These are phyloP conservation scores for Junonia oenone DNA, from an alignment of 2,888 invertebrate genomes.

Conservation along the genomic window DNA sequence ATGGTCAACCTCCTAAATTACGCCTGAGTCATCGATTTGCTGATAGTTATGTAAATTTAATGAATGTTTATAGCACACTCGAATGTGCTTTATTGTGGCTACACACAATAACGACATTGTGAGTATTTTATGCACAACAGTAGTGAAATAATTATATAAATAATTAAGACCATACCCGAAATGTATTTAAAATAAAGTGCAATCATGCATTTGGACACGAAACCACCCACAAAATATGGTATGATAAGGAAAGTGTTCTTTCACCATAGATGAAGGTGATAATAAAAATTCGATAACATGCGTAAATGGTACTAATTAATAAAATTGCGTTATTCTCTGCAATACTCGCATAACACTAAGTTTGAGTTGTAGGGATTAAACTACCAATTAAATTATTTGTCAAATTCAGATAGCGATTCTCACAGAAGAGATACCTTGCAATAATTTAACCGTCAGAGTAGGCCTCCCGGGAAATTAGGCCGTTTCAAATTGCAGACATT, in stretches of 20 bases:
- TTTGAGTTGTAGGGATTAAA: not conserved
- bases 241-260: conserved; percentile 9
- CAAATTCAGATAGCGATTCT: conserved; percentile 12
- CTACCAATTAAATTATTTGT: not conserved
- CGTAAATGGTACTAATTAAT: not conserved
- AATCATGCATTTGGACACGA: conserved; percentile 18
- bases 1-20: not conserved
- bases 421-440: conserved; percentile 12
- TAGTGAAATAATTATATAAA: not conserved
- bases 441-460: conserved; percentile 12
- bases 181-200: conserved; percentile 7
- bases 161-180: conserved; percentile 13
- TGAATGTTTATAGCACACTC: not conserved
- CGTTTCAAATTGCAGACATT: conserved; percentile 7
- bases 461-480: conserved; percentile 16
- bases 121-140: not conserved
- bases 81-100: not conserved
- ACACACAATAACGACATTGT: not conserved
- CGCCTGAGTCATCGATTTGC: conserved; percentile 2
- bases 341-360: not conserved
- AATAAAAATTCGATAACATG: conserved; percentile 4
- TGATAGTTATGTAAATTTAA: not conserved
- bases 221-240: conserved; percentile 5
- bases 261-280: conserved; percentile 11
- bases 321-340: not conserved